Base-by-base conservation (phyloP, 2,797 vertebrate species). In the Malurus splendens region DNA sequence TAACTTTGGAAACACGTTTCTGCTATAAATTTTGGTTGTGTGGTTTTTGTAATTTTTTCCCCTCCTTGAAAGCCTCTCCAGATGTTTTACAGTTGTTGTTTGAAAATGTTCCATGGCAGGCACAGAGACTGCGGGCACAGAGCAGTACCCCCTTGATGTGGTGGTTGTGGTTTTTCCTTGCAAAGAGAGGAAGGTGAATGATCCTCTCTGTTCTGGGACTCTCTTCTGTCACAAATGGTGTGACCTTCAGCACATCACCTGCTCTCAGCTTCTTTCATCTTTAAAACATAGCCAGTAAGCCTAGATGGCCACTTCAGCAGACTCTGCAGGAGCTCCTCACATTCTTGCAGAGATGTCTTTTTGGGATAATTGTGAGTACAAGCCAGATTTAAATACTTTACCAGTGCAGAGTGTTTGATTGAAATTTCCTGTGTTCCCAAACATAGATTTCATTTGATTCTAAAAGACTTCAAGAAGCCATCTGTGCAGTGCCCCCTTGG, bases 51-150 rank as follows among this genome's bases (percentile, higher is more conserved):
- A 50, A 54, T 39, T 64, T 86, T 71, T 82, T 70, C 14, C 30
- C 17, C 66, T 86, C 52, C 82, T 83, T 93, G 82, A 93, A 95
- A 93, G 90, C 60, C 85, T 92, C 77, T 74, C 90, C 93, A 95
- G 95, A 94, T 95, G 94, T 94, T 93, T 86, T 92, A 89, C 92
- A 89, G 85, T 92, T 82, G 89, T 82, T 92, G 82, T 79, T 83
- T 90, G 92, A 90, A 90, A 93, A 61, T 76, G 84, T 90, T 95
- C 94, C 84, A 68, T 88, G 81, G 82, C 93, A 92, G 73, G 84
- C 87, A 62, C 30, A 51, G 80, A 70, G 64, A n/a, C 87, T 78
- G 84, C 0, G 18, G 92, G 90, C 76, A 65, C 77, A 66, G 74
- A 90, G 87, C 72, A 64, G 59, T 78, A 72, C 82, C 36, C 62